phyloP scores from a whole-genome alignment of 2,113 vertebrate species.

The Xenus cinereus region DNA sequence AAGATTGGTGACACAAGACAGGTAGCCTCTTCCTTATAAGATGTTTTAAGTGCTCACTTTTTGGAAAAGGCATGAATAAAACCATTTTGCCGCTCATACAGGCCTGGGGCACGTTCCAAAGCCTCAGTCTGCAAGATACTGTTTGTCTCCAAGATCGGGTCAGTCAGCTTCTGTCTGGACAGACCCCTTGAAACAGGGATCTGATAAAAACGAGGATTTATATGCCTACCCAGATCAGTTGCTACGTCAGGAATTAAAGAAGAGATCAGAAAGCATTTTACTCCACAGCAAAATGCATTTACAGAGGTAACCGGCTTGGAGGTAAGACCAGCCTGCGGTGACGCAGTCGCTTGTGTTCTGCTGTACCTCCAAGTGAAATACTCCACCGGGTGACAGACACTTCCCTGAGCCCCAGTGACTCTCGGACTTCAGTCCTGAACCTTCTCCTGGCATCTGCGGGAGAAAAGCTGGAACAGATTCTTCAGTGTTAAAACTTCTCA shows the following conservation, averaged over 20 bases:
- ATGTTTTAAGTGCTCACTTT: background rate
- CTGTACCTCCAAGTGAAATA: background rate
- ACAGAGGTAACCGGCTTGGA: background rate
- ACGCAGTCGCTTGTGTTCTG: background rate
- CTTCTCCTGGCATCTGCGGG: background rate
- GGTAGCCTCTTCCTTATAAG: background rate
- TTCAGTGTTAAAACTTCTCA: background rate
- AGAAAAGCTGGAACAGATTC: background rate
- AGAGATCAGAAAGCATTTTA: background rate
- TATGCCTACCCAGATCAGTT: background rate
- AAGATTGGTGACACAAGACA: background rate
- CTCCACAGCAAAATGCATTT: background rate
- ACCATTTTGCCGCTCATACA: background rate
- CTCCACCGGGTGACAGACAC: background rate
- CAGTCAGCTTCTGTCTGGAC: background rate
- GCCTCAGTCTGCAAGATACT: background rate
- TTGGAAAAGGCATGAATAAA: background rate
- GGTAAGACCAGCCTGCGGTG: background rate
- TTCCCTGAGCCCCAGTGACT: background rate
- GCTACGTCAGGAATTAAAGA: background rate
- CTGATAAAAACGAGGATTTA: background rate
- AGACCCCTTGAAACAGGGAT: background rate
- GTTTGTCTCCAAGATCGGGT: background rate
- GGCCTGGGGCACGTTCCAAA: background rate
- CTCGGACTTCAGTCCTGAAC: background rate